These are phyloP conservation scores for Cygnus atratus DNA, from an alignment of 2,113 vertebrate species.

Conservation along the genomic window DNA sequence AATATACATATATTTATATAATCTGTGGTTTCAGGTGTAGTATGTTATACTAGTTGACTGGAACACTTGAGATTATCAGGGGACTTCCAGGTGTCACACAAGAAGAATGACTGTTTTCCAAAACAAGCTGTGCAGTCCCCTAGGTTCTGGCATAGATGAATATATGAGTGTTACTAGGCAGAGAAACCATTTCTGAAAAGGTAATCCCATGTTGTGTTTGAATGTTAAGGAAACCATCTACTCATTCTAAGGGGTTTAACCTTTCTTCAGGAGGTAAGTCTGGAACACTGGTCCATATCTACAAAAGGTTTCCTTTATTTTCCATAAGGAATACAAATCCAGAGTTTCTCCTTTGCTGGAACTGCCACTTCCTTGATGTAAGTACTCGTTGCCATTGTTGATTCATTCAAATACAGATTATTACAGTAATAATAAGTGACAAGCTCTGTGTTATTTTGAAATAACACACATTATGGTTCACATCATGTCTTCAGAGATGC, in stretches of 20 bases:
- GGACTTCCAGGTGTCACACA: conserved; percentile 42
- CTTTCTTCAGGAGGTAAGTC: conserved; percentile 50
- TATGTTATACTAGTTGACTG: conserved; percentile 29
- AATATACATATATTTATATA: neutral
- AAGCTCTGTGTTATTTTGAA: conserved; percentile 63
- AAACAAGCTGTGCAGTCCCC: conserved; percentile 56
- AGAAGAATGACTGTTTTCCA: conserved; percentile 62
- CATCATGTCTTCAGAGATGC: conserved; percentile 50
- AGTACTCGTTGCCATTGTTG: neutral
- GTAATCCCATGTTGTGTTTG: conserved; percentile 49
- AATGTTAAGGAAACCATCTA: conserved; percentile 48
- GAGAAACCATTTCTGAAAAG: conserved; percentile 45
- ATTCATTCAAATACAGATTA: conserved; percentile 33
- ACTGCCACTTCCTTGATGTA: neutral
- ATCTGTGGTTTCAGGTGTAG: conserved; percentile 42
- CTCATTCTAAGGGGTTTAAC: conserved; percentile 53
- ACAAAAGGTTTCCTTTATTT: conserved; percentile 50
- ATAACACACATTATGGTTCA: conserved; percentile 56
- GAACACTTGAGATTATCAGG: conserved; percentile 36
- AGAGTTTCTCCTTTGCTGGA: conserved; percentile 12
- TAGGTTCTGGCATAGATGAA: conserved; percentile 38
- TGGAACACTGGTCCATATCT: conserved; percentile 48
- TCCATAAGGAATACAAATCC: conserved; percentile 39
- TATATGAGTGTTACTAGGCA: conserved; percentile 22
- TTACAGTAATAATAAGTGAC: conserved; percentile 44